Evolutionary conservation across 2,797 vertebrate species (phyloP).

Genomic region (Manis crassicaudata): DNA sequence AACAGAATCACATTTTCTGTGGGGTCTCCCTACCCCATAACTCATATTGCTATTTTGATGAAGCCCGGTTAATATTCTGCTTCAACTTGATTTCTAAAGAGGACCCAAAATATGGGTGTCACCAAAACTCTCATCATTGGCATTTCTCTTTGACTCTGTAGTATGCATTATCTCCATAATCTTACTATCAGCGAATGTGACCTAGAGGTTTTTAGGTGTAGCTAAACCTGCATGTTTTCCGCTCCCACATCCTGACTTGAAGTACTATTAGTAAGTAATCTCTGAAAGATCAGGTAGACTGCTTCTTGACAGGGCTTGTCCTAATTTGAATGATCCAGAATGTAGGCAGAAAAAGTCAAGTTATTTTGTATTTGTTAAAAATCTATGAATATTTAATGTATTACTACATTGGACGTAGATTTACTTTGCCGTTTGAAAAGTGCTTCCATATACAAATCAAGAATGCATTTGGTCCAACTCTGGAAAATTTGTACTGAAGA

Average conservation of each 20-base stretch:
- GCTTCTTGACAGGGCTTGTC: neutral
- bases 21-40: too few relatives aligned
- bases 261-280: neutral
- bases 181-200: slow-evolving; percentile 33
- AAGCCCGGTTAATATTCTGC: too few relatives aligned
- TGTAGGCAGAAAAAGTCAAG: neutral
- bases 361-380: slow-evolving; percentile 40
- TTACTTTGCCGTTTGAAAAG: slow-evolving; percentile 13
- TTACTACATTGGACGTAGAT: neutral
- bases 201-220: neutral
- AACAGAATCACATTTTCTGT: too few relatives aligned
- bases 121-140: neutral
- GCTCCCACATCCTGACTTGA: neutral
- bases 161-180: neutral
- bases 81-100: slow-evolving; percentile 52
- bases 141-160: neutral
- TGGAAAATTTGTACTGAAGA: neutral
- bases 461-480: neutral
- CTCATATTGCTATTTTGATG: too few relatives aligned
- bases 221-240: slow-evolving; percentile 15
- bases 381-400: neutral
- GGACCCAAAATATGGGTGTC: neutral
- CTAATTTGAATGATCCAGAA: slow-evolving; percentile 12
- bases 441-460: neutral
- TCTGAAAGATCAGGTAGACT: neutral